Base-by-base conservation (phyloP, 2,888 invertebrate genomes). In the Bombylius major region DNA sequence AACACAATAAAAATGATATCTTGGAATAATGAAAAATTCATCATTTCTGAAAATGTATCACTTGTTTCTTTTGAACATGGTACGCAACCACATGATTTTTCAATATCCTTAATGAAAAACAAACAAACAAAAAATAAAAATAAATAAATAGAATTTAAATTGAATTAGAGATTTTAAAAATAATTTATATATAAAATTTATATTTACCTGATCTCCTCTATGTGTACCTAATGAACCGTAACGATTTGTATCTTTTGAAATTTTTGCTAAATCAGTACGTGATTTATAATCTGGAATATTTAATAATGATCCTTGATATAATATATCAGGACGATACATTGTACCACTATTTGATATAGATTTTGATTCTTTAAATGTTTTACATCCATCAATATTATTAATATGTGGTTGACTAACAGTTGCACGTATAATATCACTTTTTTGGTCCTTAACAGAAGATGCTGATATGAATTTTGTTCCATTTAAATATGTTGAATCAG, bases 1-100 rank as follows among this genome's bases (percentile, higher is more conserved):
- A 97, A 98, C 59, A 97, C 76, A 61, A 97, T 77, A 72, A 96
- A 98, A 61, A 95, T 78, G 36, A 86, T 82, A 73, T 95, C 90
- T 64, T 82, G 82, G 57, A 98, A 79, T 51, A 99, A 78, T 1
- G 84, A 81, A 61, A 95, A 78, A 69, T 95, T 90, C 66, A 96
- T 79, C 89, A 95, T 92, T 74, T 86, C 83, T 51, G 79, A 77
- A 58, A 89, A 75, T 3, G 86, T 85, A 61, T 85, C 82, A 66
- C 80, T 80, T 11, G 84, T 83, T 70, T 87, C 86, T 51, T 79
- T 76, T 6, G 85, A 82, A 65, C 85, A 85, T 5, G 82, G 80
- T 58, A 83, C 74, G 75, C 83, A 82, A 53, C 79, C 76, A 61
- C 79, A 80, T 62, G 71, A 72, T 58, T 75, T 72, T 64, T 72